These are phyloP conservation scores for Alosa sapidissima DNA, from an alignment of 2,797 vertebrate genomes.

Conservation along the genomic window DNA sequence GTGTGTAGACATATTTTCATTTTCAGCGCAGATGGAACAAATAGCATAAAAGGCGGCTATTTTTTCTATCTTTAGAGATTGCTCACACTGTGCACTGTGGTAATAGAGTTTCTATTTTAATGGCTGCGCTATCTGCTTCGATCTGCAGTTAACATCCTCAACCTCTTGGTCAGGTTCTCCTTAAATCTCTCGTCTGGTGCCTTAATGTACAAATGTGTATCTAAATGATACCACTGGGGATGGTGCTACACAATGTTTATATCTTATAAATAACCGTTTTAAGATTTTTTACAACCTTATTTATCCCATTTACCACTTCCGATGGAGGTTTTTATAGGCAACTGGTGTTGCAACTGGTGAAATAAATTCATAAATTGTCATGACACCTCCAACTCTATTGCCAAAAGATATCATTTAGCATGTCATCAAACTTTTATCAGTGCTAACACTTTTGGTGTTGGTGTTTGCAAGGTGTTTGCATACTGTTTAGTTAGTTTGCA, in stretches of 20 bases:
- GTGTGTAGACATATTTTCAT: neutral
- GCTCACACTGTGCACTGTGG: neutral
- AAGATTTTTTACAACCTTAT: no score
- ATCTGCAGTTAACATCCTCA: neutral
- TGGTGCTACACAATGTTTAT: neutral
- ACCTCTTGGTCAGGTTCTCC: neutral
- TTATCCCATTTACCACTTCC: neutral
- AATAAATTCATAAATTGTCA: neutral
- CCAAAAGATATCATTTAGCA: neutral
- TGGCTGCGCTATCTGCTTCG: constrained; percentile 13
- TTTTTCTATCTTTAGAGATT: constrained; percentile 10
- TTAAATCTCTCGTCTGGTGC: neutral
- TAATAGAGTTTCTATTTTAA: constrained; percentile 15
- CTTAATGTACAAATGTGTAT: no score
- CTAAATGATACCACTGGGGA: neutral
- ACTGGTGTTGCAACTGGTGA: no score
- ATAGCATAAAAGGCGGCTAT: neutral
- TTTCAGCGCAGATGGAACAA: neutral
- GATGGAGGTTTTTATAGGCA: neutral
- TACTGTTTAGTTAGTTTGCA: neutral
- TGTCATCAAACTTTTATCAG: neutral
- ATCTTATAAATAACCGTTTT: neutral
- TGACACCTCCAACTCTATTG: neutral
- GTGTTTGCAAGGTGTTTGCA: neutral
- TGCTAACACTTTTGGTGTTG: neutral